These are phyloP conservation scores for Nomada goodeniana DNA, from an alignment of 2,888 invertebrate genomes.

Conservation along the genomic window DNA sequence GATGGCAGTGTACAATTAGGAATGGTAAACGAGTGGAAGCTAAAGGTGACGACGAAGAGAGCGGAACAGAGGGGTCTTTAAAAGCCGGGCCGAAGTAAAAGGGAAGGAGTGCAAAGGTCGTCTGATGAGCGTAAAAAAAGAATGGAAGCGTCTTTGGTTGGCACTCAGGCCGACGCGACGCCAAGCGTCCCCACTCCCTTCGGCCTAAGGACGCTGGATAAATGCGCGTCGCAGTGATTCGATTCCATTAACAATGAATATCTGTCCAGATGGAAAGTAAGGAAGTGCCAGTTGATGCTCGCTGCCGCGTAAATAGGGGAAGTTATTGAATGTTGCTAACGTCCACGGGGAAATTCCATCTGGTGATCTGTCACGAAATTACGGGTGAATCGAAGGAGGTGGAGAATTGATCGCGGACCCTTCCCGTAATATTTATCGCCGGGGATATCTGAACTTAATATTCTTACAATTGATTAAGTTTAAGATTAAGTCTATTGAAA, in stretches of 20 bases:
- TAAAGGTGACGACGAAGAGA: slow-evolving; percentile 13
- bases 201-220: slow-evolving; percentile 22
- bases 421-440: no score
- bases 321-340: slow-evolving; percentile 30
- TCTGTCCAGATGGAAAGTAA: slow-evolving; percentile 1
- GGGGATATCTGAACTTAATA: no score
- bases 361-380: slow-evolving; percentile 3
- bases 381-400: not conserved
- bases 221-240: slow-evolving; percentile 41
- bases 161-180: slow-evolving; percentile 19
- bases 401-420: not conserved
- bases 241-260: slow-evolving; percentile 59
- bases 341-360: slow-evolving; percentile 1
- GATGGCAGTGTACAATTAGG: slow-evolving; percentile 43
- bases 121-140: slow-evolving; percentile 58
- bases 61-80: slow-evolving; percentile 28
- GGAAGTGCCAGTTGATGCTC: slow-evolving; percentile 28
- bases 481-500: no score
- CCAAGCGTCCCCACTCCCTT: slow-evolving; percentile 17
- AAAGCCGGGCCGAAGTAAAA: slow-evolving; percentile 42
- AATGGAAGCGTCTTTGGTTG: slow-evolving; percentile 36
- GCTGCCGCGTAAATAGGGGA: slow-evolving; percentile 19
- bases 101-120: slow-evolving; percentile 40
- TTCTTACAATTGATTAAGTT: no score
- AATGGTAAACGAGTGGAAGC: slow-evolving; percentile 38